Conservation (phyloP, 2,888 invertebrate genomes). For the Nymphalis polychloros region DNA sequence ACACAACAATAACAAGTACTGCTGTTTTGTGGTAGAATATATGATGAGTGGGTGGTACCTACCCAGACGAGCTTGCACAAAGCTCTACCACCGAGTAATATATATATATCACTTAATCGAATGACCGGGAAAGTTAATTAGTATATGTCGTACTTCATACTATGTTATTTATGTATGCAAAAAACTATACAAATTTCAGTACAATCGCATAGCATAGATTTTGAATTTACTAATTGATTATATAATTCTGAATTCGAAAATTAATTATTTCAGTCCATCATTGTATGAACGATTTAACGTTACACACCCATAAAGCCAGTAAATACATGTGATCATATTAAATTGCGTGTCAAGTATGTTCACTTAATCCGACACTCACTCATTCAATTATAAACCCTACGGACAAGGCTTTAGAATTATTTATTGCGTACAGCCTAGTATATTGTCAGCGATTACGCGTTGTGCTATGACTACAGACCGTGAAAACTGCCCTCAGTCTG, state of each 20-base stretch:
- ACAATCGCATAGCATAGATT: too few relatives aligned
- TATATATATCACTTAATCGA: too few relatives aligned
- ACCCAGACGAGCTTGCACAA: too few relatives aligned
- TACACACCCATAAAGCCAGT: conserved; percentile 1
- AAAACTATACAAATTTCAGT: too few relatives aligned
- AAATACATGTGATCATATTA: conserved; percentile 27
- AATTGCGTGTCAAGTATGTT: conserved; percentile 25
- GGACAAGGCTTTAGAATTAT: neutral
- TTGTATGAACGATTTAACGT: neutral
- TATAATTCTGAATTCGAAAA: neutral
- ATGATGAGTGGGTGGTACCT: too few relatives aligned
- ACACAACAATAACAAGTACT: too few relatives aligned
- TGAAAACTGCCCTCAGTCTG: conserved; percentile 27
- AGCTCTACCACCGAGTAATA: too few relatives aligned
- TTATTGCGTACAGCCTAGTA: conserved; percentile 4
- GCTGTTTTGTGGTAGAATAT: too few relatives aligned
- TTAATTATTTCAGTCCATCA: neutral
- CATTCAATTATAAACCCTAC: conserved; percentile 15
- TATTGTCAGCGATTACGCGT: neutral
- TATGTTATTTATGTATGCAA: too few relatives aligned
- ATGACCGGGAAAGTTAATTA: too few relatives aligned
- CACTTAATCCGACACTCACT: conserved; percentile 10
- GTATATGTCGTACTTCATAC: too few relatives aligned
- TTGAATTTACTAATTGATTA: neutral
- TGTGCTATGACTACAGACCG: conserved; percentile 29